phyloP scores from a whole-genome alignment of 2,113 vertebrate species.

The Chinchilla lanigera region DNA sequence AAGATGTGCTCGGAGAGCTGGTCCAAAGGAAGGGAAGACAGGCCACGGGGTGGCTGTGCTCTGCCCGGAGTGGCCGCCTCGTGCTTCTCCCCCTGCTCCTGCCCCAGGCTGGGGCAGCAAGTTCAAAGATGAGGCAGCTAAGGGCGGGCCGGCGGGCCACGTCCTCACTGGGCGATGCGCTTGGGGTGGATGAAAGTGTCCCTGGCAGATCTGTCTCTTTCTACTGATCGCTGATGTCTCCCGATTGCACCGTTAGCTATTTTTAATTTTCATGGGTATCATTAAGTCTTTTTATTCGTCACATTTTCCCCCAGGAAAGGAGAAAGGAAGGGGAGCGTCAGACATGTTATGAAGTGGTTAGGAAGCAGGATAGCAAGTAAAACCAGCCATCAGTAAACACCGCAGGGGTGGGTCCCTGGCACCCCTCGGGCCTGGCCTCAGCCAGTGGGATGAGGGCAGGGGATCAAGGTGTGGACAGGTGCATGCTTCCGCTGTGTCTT shows the following conservation, averaged over 20 bases:
- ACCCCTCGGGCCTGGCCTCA: too few species aligned
- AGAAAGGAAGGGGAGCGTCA: background rate
- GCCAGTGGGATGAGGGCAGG: too few species aligned
- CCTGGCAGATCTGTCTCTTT: conserved; percentile 81
- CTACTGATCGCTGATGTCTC: conserved; percentile 70
- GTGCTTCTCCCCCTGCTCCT: conserved; percentile 10
- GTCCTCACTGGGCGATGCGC: background rate
- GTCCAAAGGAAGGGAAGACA: background rate
- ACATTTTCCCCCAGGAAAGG: background rate
- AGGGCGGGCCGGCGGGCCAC: conserved; percentile 78
- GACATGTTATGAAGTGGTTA: background rate
- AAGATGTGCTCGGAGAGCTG: background rate
- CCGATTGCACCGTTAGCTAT: background rate
- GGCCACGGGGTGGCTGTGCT: background rate
- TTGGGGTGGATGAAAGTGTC: conserved; percentile 70
- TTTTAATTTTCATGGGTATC: background rate
- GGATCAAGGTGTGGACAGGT: background rate
- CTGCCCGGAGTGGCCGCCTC: conserved; percentile 60
- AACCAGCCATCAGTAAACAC: background rate
- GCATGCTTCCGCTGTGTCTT: background rate
- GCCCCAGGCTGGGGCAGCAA: conserved; percentile 67
- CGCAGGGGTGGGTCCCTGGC: background rate
- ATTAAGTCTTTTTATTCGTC: background rate
- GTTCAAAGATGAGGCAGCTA: conserved; percentile 71
- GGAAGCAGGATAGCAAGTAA: background rate